Evolutionary conservation across 2,888 invertebrate genomes (phyloP), one percentile per base, ranked within the genome.

Genomic region (Gandaritis pyraliata): DNA sequence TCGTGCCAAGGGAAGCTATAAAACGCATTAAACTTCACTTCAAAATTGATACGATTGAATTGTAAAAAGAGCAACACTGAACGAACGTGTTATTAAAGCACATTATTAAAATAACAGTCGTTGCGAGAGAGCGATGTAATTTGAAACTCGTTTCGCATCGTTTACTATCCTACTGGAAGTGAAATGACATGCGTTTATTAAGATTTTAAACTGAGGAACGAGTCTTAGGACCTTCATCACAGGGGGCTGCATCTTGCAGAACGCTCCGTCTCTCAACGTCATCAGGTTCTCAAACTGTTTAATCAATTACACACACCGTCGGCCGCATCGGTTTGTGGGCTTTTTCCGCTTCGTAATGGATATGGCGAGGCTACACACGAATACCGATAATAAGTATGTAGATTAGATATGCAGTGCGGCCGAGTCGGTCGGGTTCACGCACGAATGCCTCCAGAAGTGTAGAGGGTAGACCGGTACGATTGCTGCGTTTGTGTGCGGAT

Each of bases 281-380:
- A 78, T 78, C 83, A 76, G 82, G 80, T 80, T 85, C 83, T 86
- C 83, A 81, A 86, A 87, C 87, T 85, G 85, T 83, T n/a, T 87
- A 87, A 90, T 90, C 88, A 90, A 91, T 91, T 90, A 91, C 84
- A 85, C 87, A 86, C 84, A 74, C 85, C 80, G 86, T 79, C 51
- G 87, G 80, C 75, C 59, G 85, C 80, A 86, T 79, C 55, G 88
- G 80, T 75, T 64, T 57, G 83, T 72, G 80, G 80, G 81, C 84
- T 85, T 87, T 88, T 89, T 88, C 85, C 86, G 78, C 76, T 75
- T 75, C 81, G 90, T 90, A 90, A 90, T 91, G 87, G 86, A 90
- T 86, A 87, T 85, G 83, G 76, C 72, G 72, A 70, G 69, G 70
- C 56, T 63, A 50, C 36, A 78, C 78, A 80, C 82, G 83, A 83